Evolutionary conservation across 2,113 vertebrate genomes (phyloP).

Genomic region (Raja brachyura): DNA sequence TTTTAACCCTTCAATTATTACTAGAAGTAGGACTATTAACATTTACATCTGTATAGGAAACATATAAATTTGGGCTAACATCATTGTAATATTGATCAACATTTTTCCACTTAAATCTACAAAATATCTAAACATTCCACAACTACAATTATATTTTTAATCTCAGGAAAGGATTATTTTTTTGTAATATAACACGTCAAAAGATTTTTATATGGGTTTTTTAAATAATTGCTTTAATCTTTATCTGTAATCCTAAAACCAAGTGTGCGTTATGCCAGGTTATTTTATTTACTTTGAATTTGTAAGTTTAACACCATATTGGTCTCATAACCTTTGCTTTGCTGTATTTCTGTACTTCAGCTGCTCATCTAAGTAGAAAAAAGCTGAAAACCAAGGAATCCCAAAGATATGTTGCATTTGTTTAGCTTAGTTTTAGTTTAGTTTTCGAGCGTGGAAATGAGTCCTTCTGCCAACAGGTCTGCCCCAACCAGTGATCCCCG

Average conservation of each 20-base stretch:
- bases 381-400: neutral
- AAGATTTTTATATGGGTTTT: neutral
- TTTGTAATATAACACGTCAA: neutral
- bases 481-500: too few relatives aligned
- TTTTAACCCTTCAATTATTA: neutral
- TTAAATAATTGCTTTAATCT: neutral
- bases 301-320: neutral
- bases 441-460: too few relatives aligned
- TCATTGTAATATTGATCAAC: neutral
- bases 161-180: neutral
- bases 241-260: neutral
- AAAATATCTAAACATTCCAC: neutral
- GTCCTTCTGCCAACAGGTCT: too few relatives aligned
- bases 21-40: neutral
- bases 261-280: neutral
- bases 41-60: neutral
- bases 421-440: too few relatives aligned
- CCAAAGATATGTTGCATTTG: neutral
- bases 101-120: neutral
- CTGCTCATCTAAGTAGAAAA: neutral
- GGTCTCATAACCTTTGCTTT: neutral
- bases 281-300: neutral
- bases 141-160: neutral
- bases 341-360: neutral
- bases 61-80: neutral